Percentiles rank a stretch among this genome's conserved stretches.
These are phyloP conservation scores for Coenonympha arcania DNA, from an alignment of 2,888 invertebrate species.

Conservation along the genomic window DNA sequence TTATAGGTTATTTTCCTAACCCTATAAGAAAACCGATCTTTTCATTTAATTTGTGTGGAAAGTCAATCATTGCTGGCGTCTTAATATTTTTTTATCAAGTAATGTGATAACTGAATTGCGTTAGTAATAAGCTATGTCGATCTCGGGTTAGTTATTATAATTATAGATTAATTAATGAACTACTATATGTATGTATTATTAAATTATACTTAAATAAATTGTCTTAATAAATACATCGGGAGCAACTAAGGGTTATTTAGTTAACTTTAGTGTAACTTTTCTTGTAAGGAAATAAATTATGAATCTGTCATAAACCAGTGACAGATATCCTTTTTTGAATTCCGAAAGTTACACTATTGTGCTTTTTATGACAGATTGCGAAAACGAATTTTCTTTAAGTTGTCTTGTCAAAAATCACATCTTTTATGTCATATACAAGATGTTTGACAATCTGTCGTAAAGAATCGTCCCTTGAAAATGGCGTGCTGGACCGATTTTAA, in stretches of 20 bases:
- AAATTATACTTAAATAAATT: slow-evolving; percentile 10
- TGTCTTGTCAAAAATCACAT: not conserved
- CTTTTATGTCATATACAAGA: not conserved
- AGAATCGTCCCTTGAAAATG: not conserved
- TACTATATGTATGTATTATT: not conserved
- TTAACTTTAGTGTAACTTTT: not conserved
- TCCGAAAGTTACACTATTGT: no score
- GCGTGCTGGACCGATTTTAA: not conserved
- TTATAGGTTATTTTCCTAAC: no score
- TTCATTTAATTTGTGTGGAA: not conserved
- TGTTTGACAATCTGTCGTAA: not conserved
- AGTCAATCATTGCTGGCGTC: not conserved
- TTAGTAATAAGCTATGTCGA: slow-evolving; percentile 19
- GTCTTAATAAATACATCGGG: slow-evolving; percentile 21
- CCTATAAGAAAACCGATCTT: no score
- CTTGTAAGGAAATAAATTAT: no score
- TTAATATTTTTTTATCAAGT: slow-evolving; percentile 11
- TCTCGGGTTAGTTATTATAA: slow-evolving; percentile 19
- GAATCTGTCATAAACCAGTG: no score
- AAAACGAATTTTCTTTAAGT: no score
- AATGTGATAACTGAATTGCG: slow-evolving; percentile 21
- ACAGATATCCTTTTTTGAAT: no score
- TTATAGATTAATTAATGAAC: not conserved
- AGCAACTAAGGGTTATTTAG: slow-evolving; percentile 13
- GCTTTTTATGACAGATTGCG: no score